Conservation (phyloP, 37 sponge, comb jelly and placozoan genomes). For the Petrosia ficiformis region DNA sequence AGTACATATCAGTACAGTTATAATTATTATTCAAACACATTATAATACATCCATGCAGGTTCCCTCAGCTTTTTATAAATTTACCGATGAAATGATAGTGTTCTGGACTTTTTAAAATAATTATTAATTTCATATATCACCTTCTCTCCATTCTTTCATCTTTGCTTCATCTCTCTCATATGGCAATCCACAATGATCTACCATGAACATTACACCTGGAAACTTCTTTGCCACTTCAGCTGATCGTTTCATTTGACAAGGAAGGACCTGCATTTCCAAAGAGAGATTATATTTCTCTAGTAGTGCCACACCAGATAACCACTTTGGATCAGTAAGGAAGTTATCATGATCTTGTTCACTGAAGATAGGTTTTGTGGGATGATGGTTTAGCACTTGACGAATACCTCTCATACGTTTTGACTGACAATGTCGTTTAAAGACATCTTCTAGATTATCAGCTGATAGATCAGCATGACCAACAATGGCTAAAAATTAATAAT, state of each 20-base stretch:
- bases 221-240: slow-evolving; percentile 47
- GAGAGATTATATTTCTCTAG: slow-evolving; percentile 73
- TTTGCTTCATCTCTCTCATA: slow-evolving; percentile 62
- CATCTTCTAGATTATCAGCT: slow-evolving; percentile 27
- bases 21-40: no score
- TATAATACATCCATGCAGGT: no score
- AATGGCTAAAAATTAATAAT: slow-evolving; percentile 36
- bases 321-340: slow-evolving; percentile 65
- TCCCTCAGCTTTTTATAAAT: no score
- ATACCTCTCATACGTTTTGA: slow-evolving; percentile 66
- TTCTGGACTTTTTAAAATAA: no score
- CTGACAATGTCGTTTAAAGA: slow-evolving; percentile 60
- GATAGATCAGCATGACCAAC: slow-evolving; percentile 63
- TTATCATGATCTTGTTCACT: slow-evolving; percentile 58
- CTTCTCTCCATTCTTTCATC: slow-evolving; percentile 82
- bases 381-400: slow-evolving; percentile 79
- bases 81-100: no score
- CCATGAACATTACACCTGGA: slow-evolving; percentile 75
- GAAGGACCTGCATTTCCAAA: slow-evolving; percentile 76
- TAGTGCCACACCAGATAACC: slow-evolving; percentile 71
- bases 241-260: slow-evolving; percentile 56
- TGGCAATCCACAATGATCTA: slow-evolving; percentile 84
- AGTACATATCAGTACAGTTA: no score
- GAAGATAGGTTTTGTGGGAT: slow-evolving; percentile 49
- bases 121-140: no score